Conservation (phyloP, 2,797 vertebrate species). For the Odontamblyopus lacepedii region DNA sequence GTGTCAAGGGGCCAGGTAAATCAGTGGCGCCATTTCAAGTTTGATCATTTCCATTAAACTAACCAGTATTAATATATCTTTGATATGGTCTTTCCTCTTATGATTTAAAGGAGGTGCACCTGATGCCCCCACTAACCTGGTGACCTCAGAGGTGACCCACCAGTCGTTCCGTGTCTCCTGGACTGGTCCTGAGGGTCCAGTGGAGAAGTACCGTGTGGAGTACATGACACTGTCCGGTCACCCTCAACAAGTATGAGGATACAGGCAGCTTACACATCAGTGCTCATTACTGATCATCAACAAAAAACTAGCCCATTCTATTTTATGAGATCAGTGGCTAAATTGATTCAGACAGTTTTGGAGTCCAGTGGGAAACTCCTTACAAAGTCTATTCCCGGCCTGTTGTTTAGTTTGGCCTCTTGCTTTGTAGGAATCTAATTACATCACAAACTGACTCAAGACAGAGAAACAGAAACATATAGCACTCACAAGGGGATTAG, state of each 20-base stretch:
- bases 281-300: conserved; percentile 1
- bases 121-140: conserved; percentile 86
- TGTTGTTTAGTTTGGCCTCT: conserved; percentile 53
- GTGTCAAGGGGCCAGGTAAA: conserved; percentile 93
- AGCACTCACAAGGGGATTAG: conserved; percentile 31
- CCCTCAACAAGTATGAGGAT: conserved; percentile 81
- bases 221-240: conserved; percentile 85
- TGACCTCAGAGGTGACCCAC: conserved; percentile 91
- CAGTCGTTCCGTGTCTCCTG: conserved; percentile 90
- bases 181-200: conserved; percentile 85
- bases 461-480: conserved; percentile 49
- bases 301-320: neutral
- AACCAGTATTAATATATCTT: neutral
- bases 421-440: conserved; percentile 42
- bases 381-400: conserved; percentile 36
- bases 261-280: too few species aligned
- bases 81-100: neutral
- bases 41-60: neutral
- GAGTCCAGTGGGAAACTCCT: conserved; percentile 42
- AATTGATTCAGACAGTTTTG: conserved; percentile 23
- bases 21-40: neutral
- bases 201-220: conserved; percentile 91
- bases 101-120: conserved; percentile 70
- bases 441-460: conserved; percentile 32
- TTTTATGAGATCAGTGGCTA: conserved; percentile 9